Base-by-base conservation (phyloP, 2,113 vertebrate species). In the Halichoeres trimaculatus region DNA sequence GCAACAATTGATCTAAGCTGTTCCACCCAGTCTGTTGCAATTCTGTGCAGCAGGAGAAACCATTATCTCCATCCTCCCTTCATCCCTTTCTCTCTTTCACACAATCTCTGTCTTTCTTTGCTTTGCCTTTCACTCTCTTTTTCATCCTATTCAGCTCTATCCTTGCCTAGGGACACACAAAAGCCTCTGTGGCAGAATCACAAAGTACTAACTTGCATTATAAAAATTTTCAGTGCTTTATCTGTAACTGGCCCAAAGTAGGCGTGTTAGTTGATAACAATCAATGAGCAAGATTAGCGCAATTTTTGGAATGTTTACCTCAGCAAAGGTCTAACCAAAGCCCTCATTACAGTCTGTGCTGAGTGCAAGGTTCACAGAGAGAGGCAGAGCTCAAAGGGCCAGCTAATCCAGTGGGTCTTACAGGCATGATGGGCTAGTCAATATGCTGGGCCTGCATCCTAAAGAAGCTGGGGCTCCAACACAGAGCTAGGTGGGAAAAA, bases 341-440 rank as follows among this genome's bases (percentile, higher is more conserved):
- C 73, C 85, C 85, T 92, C 84, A 90, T 92, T 91, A 89, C 60
- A 73, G 83, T 80, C 64, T 60, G 63, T 89, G 82, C 80, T 89
- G 81, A 88, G 82, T 83, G 67, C 80, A 81, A 76, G 69, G 82
- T 87, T 87, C 78, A 35, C 40, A 23, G 65, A 74, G 74, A 78
- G 83, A 89, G 81, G 85, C 69, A 65, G 70, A 87, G 86, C 84
- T 87, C 80, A 87, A 85, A 87, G 78, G 87, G 78, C 84, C 80
- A 40, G 74, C 83, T 93, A 89, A 92, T 91, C 90, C 88, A 90
- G 71, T 83, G 85, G 89, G 88, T 92, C 59, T 93, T 87, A 85
- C 83, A 81, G 87, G 85, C 85, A 89, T 90, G 88, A 91, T 92
- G 90, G 84, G 80, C 84, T 70, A 57, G 89, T 92, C 91, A 89